These are phyloP conservation scores for Stercorarius parasiticus DNA, from an alignment of 2,113 vertebrate genomes.

Conservation along the genomic window DNA sequence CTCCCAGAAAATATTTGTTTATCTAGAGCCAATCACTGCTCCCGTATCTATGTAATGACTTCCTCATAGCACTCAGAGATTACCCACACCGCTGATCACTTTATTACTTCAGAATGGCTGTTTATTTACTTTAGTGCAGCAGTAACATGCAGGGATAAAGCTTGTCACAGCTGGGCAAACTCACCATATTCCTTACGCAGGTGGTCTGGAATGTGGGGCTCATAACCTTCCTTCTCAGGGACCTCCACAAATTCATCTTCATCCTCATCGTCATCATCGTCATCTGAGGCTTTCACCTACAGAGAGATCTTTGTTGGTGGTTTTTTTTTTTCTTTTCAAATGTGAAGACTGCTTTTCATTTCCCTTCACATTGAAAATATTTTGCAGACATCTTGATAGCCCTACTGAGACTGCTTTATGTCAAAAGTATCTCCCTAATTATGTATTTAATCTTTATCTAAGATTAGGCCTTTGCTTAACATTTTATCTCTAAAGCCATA, in stretches of 20 bases:
- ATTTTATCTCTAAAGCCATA: conserved; percentile 40
- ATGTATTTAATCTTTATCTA: conserved; percentile 33
- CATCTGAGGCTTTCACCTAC: conserved; percentile 67
- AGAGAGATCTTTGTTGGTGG: neutral
- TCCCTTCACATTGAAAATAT: neutral
- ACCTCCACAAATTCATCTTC: conserved; percentile 92
- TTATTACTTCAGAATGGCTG: conserved; percentile 75
- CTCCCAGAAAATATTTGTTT: conserved; percentile 69
- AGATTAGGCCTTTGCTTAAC: conserved; percentile 28
- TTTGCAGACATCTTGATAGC: neutral
- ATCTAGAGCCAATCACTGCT: conserved; percentile 40
- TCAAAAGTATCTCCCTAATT: conserved; percentile 34
- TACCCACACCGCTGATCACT: conserved; percentile 70
- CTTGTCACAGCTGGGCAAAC: conserved; percentile 75
- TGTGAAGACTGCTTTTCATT: neutral
- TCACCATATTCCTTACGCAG: conserved; percentile 87
- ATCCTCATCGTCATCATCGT: conserved; percentile 58
- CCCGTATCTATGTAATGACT: conserved; percentile 61
- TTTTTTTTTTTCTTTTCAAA: neutral
- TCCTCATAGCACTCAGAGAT: conserved; percentile 70
- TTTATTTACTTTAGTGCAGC: conserved; percentile 72
- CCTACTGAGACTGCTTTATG: neutral
- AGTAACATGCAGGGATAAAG: conserved; percentile 55
- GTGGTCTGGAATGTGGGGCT: conserved; percentile 87
- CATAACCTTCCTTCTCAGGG: conserved; percentile 94